phyloP scores from a whole-genome alignment of 2,113 vertebrate species.

The Falcunculus frontatus region DNA sequence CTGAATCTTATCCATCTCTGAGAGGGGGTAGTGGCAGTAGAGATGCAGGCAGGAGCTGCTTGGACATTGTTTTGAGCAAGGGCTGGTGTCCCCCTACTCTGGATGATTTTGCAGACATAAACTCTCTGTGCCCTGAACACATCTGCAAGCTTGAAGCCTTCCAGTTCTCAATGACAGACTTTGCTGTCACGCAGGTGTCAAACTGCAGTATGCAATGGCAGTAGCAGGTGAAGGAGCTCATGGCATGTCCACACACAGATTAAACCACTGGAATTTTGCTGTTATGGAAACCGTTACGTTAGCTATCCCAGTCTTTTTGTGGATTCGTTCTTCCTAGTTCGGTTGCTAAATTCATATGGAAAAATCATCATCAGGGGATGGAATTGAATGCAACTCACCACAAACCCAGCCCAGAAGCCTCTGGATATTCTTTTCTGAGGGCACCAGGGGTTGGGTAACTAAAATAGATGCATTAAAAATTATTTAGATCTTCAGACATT shows the following conservation, averaged over 20 bases:
- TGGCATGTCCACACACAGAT: not conserved
- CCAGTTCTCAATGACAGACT: accelerated
- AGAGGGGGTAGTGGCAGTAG: not conserved
- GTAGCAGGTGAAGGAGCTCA: not conserved
- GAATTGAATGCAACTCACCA: not conserved
- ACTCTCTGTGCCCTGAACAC: not conserved
- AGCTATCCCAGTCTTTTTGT: not conserved
- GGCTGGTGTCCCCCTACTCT: not conserved
- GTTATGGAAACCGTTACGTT: not conserved
- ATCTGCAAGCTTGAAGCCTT: not conserved
- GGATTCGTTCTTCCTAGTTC: not conserved
- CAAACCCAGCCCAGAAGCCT: not conserved
- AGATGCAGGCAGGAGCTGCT: not conserved
- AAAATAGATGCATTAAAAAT: not conserved
- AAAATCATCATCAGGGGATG: not conserved
- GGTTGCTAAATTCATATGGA: not conserved
- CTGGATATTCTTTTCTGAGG: not conserved
- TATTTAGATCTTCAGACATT: not conserved
- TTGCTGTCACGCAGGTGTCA: not conserved
- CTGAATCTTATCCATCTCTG: not conserved
- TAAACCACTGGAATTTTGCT: not conserved
- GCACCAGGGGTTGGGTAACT: not conserved
- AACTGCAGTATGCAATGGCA: not conserved
- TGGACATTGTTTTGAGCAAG: not conserved
- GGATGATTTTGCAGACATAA: not conserved